phyloP scores from a whole-genome alignment of 2,797 vertebrate species.

The Emydoidea blandingii region DNA sequence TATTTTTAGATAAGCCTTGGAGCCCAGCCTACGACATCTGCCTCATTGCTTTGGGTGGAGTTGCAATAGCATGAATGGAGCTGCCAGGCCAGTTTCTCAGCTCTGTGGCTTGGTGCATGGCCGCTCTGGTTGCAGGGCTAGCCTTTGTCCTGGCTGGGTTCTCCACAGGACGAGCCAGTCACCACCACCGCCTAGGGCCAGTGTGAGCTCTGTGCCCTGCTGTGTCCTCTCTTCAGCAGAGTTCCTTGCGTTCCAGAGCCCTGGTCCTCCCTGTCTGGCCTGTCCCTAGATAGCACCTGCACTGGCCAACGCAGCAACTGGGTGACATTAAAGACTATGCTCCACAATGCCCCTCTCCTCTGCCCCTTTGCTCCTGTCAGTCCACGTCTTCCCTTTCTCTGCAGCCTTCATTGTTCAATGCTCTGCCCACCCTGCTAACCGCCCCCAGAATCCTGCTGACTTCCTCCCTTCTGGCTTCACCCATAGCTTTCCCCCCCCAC shows the following conservation, averaged over 20 bases:
- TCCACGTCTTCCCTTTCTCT: background rate
- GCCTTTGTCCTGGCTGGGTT: too few species aligned
- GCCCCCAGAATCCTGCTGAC: too few species aligned
- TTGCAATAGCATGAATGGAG: background rate
- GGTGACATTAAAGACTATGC: background rate
- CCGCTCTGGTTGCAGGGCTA: too few species aligned
- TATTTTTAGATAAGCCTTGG: conserved; percentile 17
- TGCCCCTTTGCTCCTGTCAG: background rate
- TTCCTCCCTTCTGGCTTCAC: too few species aligned
- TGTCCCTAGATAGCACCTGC: background rate
- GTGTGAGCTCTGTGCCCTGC: background rate
- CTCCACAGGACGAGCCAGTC: too few species aligned
- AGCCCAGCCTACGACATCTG: conserved; percentile 24
- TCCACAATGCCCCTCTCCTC: too few species aligned
- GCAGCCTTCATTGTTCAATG: too few species aligned
- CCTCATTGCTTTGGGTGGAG: background rate
- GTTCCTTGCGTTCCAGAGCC: background rate
- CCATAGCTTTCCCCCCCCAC: too few species aligned
- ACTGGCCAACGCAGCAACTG: background rate
- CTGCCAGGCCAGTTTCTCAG: background rate
- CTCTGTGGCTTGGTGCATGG: background rate
- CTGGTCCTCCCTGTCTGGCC: background rate
- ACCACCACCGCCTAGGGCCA: too few species aligned
- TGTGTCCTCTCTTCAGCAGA: background rate
- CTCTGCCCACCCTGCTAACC: too few species aligned